phyloP scores from a whole-genome alignment of 37 sponge, comb jelly and placozoan genomes.

The Crambe crambe region DNA sequence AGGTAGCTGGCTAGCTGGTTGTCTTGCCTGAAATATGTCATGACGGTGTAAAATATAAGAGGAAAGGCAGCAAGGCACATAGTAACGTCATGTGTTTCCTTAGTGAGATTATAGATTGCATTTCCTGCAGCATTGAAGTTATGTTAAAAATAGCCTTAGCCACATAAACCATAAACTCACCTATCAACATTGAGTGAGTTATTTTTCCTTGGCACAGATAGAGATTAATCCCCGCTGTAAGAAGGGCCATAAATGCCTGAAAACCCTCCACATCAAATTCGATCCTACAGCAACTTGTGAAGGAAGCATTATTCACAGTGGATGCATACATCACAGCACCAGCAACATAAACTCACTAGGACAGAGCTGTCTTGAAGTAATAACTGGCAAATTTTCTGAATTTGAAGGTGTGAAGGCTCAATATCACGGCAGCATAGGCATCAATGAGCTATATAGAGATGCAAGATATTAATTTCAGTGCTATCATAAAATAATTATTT shows the following conservation, averaged over 20 bases:
- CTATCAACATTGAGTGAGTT: conserved; percentile 34
- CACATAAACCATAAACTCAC: neutral
- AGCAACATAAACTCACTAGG: conserved; percentile 33
- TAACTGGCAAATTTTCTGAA: conserved; percentile 34
- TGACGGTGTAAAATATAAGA: conserved; percentile 35
- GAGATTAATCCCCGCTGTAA: conserved; percentile 55
- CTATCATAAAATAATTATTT: neutral
- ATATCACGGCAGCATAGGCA: conserved; percentile 78
- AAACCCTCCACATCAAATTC: conserved; percentile 56
- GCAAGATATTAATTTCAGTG: conserved; percentile 3
- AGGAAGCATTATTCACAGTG: neutral
- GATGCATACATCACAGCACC: neutral
- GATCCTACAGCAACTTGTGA: conserved; percentile 45
- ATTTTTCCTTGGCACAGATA: conserved; percentile 58
- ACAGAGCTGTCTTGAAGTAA: conserved; percentile 47
- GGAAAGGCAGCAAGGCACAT: conserved; percentile 52
- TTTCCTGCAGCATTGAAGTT: conserved; percentile 18
- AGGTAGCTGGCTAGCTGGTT: neutral
- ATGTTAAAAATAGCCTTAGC: neutral
- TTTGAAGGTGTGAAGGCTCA: conserved; percentile 71
- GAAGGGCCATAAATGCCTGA: conserved; percentile 47
- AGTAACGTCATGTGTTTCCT: conserved; percentile 41
- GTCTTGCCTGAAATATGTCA: conserved; percentile 16
- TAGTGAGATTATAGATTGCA: conserved; percentile 29
- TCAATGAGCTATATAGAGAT: conserved; percentile 61